Evolutionary conservation across 2,797 vertebrate genomes (phyloP).

Genomic region (Molossus alvarezi): DNA sequence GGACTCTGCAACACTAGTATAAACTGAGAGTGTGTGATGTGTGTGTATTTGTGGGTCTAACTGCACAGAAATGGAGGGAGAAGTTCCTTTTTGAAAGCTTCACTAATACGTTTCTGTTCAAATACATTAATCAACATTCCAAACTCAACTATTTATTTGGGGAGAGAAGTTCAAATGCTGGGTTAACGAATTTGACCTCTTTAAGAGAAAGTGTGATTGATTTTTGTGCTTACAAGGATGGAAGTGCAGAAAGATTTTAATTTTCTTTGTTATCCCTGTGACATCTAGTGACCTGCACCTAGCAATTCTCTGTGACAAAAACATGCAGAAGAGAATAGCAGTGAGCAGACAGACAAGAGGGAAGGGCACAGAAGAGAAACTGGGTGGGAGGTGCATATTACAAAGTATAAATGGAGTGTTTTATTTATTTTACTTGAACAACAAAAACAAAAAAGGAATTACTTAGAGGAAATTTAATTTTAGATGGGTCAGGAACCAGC

Average conservation of each 20-base stretch:
- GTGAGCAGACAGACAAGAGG: background rate
- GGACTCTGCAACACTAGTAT: background rate
- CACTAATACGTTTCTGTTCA: background rate
- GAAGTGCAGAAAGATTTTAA: constrained; percentile 42
- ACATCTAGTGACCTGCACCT: constrained; percentile 62
- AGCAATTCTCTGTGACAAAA: constrained; percentile 49
- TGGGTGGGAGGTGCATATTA: constrained; percentile 6
- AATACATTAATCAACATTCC: constrained; percentile 44
- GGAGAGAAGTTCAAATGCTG: constrained; percentile 44
- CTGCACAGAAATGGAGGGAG: background rate
- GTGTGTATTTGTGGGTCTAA: background rate
- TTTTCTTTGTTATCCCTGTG: constrained; percentile 59
- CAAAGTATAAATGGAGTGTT: constrained; percentile 23
- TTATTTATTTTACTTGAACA: constrained; percentile 70
- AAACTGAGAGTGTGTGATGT: background rate
- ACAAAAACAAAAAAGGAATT: background rate
- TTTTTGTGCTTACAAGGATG: constrained; percentile 48
- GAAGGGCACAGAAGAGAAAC: background rate
- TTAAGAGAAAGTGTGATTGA: constrained; percentile 54
- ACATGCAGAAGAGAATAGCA: constrained; percentile 51
- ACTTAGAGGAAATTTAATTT: constrained; percentile 53
- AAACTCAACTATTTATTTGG: constrained; percentile 1
- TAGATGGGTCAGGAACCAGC: background rate
- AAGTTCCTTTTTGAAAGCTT: background rate
- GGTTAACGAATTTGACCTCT: background rate